Evolutionary conservation across 1,140 invertebrate species (phyloP), one percentile per base, ranked within the genome.

Genomic region (Cephus cinctus): DNA sequence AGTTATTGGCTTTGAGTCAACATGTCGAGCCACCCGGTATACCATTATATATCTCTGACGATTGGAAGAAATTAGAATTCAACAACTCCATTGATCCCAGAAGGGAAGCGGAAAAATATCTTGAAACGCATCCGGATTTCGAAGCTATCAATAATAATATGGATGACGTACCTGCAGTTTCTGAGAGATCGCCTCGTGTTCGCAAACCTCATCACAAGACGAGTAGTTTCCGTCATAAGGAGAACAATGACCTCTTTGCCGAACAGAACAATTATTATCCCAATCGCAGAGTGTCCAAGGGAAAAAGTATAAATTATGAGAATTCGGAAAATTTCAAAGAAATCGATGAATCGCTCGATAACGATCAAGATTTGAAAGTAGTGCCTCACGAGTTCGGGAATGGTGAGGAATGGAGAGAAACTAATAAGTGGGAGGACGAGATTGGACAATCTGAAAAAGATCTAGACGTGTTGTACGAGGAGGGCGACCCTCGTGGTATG

Each of bases 11-110:
- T 0, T 73, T 91, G n/a, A 86, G 81, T 53, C 78, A 83, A 54
- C 83, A 85, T 52, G 80, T 86, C 19, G 79, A 81, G 45, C 80
- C 83, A 18, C 87, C 87, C 9, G 89, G 89, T n/a, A 63, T 81
- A 23, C 68, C 81, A 9, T 34, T 76, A 5, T 77, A 77, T 50
- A 65, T 41, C n/a, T 73, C 67, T 22, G 71, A 75, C 30, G 57
- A 74, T 3, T 73, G 69, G 68, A 71, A 61, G 25, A 36, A 47
- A 9, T 48, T 76, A 2, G 79, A 80, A 55, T 76, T 75, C 21
- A 79, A 75, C 43, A 74, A 74, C 57, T 75, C 68, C 5, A 53
- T 71, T 36, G 64, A 76, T 40, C 59, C 71, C 2, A 51, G 63
- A 50, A 65, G 72, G 47, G 69, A 75, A 44, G 65, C 69, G 0